Evolutionary conservation across 1,140 invertebrate genomes (phyloP).

Genomic region (Drosophila ambigua): DNA sequence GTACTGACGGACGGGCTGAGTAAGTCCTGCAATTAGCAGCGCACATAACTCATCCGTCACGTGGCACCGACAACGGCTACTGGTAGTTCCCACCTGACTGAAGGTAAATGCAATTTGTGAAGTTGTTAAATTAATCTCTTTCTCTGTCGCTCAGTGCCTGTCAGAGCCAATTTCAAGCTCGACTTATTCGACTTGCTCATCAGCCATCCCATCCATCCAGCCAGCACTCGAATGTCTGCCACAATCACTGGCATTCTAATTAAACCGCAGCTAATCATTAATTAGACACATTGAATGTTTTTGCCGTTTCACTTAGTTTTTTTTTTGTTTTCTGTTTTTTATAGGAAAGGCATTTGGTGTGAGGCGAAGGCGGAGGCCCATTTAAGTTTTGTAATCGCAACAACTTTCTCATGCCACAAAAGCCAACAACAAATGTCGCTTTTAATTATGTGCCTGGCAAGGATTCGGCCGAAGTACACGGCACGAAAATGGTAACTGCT

Average conservation of each 20-base stretch:
- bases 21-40: constrained; percentile 40
- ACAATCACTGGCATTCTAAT: constrained; percentile 64
- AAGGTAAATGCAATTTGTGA: constrained; percentile 56
- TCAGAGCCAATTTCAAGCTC: constrained; percentile 65
- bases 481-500: not conserved
- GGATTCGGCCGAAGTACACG: constrained; percentile 27
- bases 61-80: constrained; percentile 12
- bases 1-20: constrained; percentile 7
- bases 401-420: constrained; percentile 69
- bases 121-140: constrained; percentile 51
- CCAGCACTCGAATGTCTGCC: constrained; percentile 33
- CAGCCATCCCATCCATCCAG: not conserved
- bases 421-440: constrained; percentile 69
- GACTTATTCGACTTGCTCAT: constrained; percentile 44
- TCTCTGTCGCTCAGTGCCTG: constrained; percentile 17
- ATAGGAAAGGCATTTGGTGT: constrained; percentile 19
- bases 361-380: constrained; percentile 29
- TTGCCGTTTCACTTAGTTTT: not conserved
- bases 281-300: constrained; percentile 64
- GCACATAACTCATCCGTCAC: constrained; percentile 50
- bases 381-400: constrained; percentile 78
- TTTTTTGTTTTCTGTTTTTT: not conserved
- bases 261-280: constrained; percentile 74
- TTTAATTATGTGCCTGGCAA: constrained; percentile 71
- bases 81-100: constrained; percentile 5